phyloP scores from a whole-genome alignment of 2,113 vertebrate species.

The Caranx ignobilis region DNA sequence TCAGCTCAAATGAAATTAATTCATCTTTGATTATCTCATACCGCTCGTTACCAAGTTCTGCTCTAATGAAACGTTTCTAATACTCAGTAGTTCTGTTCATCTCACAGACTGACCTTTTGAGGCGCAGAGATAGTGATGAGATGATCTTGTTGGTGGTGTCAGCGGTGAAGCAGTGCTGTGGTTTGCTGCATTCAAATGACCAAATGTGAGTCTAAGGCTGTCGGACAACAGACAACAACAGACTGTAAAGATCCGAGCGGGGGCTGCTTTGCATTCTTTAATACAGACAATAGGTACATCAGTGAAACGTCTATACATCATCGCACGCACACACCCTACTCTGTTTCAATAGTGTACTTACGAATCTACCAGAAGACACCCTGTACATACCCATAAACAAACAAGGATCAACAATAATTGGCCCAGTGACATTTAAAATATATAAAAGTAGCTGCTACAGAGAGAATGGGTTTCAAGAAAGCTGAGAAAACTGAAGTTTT shows the following conservation, averaged over 20 bases:
- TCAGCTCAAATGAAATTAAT: background rate
- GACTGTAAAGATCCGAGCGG: background rate
- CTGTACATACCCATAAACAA: background rate
- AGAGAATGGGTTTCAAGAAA: no score
- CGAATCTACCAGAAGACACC: background rate
- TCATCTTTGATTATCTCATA: background rate
- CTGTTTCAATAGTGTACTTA: background rate
- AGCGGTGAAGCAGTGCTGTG: background rate
- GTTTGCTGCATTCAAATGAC: slow-evolving; percentile 23
- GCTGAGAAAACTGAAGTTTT: no score
- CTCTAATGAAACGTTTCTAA: background rate
- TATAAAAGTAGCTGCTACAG: no score
- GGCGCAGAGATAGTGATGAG: background rate
- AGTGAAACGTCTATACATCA: background rate
- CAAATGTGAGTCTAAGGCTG: background rate
- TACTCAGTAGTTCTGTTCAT: background rate
- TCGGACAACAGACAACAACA: background rate
- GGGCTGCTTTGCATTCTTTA: slow-evolving; percentile 43
- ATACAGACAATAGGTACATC: background rate
- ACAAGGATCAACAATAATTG: no score
- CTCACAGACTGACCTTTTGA: background rate
- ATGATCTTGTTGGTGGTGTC: background rate
- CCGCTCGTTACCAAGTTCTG: background rate
- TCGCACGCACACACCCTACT: background rate
- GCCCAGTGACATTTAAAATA: no score